Conservation (phyloP, 2,888 invertebrate genomes). For the Polyploca ridens region DNA sequence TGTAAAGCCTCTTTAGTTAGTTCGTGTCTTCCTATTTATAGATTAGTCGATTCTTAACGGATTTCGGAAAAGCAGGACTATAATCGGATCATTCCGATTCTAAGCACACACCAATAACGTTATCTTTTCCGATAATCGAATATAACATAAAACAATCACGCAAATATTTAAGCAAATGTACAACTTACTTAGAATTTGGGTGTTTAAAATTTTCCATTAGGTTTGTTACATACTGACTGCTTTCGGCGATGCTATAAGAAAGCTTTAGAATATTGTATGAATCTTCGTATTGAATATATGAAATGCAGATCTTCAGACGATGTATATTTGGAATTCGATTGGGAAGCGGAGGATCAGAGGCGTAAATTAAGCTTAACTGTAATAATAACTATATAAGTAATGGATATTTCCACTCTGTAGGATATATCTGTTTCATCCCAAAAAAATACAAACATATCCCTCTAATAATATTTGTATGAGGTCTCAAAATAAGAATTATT, state of each 20-base stretch:
- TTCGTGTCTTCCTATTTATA: no score
- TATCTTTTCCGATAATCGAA: slow-evolving; percentile 44
- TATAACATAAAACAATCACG: slow-evolving; percentile 46
- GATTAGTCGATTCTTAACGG: background rate
- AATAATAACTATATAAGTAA: no score
- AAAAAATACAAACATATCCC: no score
- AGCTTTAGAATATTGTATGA: slow-evolving; percentile 13
- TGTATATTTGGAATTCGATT: background rate
- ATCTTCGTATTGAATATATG: background rate
- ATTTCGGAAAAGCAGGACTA: background rate
- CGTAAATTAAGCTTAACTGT: no score
- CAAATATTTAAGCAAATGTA: slow-evolving; percentile 44
- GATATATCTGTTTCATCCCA: no score
- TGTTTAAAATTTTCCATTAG: slow-evolving; percentile 18
- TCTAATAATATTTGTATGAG: no score
- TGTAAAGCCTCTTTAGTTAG: no score
- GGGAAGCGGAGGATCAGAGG: no score
- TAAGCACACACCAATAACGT: slow-evolving; percentile 26
- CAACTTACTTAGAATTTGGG: slow-evolving; percentile 41
- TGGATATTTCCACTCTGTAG: no score
- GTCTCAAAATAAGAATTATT: no score
- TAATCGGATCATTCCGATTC: background rate
- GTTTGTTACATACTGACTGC: slow-evolving; percentile 10
- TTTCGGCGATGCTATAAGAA: slow-evolving; percentile 8
- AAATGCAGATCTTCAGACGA: no score